Base-by-base conservation (phyloP, 2,113 vertebrate genomes). In the Probosciger aterrimus region DNA sequence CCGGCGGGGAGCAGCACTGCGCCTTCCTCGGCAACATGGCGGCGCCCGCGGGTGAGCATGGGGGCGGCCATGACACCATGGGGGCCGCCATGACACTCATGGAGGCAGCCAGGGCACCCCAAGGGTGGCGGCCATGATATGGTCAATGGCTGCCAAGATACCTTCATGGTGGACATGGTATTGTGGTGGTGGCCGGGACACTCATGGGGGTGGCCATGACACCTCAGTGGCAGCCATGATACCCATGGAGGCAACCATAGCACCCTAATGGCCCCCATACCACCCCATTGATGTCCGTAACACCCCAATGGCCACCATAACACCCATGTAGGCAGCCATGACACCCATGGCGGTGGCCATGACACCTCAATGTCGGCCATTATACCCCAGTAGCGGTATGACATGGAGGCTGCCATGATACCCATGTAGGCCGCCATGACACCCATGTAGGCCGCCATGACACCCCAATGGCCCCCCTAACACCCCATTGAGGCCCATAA, bases 101-200 rank as follows among this genome's bases (percentile, higher is more conserved):
- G 18, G 4, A 3, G 37, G 53, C 1, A 7, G 62, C 24, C 31
- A 7, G 35, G 39, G 6, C 3, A 25, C n/a, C n/a, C 3, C 9
- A 4, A 33, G 13, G 70, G 28, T 27, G 13, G 52, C 0, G 1
- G 28, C 13, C 14, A 13, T 9, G 27, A 1, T 0, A 3, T 3
- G 14, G 20, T 4, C 24, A 17, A 1, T 18, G 43, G 52, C 0
- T 7, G 41, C 18, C 16, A 18, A 11, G 41, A 10, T 0, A 6
- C 2, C 7, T 2, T 14, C 3, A n/a, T 18, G 68, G 37, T 2
- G 5, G 44, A 6, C 11, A 3, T 8, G 14, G 3, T 0, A 4
- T 5, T 9, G 2, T 4, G 2, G 7, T 33, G 70, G 70, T 14
- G 2, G n/a, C n/a, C 11, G 16, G 3, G n/a, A 24, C 1, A 3